phyloP scores from a whole-genome alignment of 92 coral and sea anemone genomes.

The Diadumene lineata region DNA sequence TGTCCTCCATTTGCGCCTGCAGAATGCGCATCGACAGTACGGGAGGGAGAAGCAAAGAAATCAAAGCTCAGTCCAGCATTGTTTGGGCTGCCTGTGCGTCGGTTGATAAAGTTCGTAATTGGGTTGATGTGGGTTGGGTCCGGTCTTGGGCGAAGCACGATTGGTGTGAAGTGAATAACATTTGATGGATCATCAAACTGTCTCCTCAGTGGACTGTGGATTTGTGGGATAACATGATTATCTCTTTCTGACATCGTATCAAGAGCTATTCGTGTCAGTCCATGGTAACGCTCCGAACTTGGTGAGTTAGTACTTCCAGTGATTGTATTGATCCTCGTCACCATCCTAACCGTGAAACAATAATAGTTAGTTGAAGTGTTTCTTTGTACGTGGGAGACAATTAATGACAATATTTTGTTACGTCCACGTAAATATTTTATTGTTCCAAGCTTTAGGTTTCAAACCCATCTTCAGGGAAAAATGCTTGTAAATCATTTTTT shows the following conservation, averaged over 20 bases:
- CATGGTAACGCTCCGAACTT: not conserved
- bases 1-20: not conserved
- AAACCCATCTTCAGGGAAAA: too few relatives aligned
- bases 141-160: not conserved
- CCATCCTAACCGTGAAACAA: slow-evolving; percentile 2
- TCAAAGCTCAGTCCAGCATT: slow-evolving; percentile 6
- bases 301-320: not conserved
- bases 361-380: too few relatives aligned
- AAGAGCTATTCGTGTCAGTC: slow-evolving; percentile 4
- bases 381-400: too few relatives aligned
- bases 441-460: too few relatives aligned
- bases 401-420: too few relatives aligned
- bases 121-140: not conserved
- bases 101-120: not conserved
- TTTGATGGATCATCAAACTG: not conserved
- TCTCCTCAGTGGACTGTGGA: too few relatives aligned
- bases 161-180: not conserved
- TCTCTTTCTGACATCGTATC: not conserved
- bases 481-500: too few relatives aligned
- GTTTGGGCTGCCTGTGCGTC: not conserved
- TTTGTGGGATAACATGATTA: not conserved
- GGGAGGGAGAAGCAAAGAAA: slow-evolving; percentile 7
- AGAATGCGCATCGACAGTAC: slow-evolving; percentile 5
- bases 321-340: slow-evolving; percentile 11
- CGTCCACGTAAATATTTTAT: too few relatives aligned